Base-by-base conservation (phyloP, 2,113 vertebrate species). In the Halcyon malimbica region DNA sequence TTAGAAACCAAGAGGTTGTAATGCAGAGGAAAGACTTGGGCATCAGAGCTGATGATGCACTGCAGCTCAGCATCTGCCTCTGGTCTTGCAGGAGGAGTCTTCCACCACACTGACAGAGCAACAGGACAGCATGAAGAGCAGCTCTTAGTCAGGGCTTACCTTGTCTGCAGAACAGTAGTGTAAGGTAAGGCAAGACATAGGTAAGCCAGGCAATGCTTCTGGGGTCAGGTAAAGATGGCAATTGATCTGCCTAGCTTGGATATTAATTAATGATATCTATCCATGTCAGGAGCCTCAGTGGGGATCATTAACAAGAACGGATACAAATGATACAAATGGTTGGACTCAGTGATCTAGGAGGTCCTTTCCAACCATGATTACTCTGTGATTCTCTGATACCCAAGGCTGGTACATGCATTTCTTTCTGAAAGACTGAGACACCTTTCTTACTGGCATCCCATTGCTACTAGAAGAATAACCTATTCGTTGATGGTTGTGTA, bases 271-370 rank as follows among this genome's bases (percentile, higher is more conserved):
- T 11, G 10, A n/a, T 33, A 50, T 18, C 35, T 13, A 6, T 29
- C 23, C 48, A 3, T 12, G 13, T 5, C 4, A 4, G 53, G 53
- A 76, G 10, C 24, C 18, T 71, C 0, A 0, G 7, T 20, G 31
- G 71, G 29, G 19, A 62, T 29, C 54, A 44, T 48, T 56, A 41
- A 60, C 25, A 24, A 35, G 35, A 57, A 74, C 16, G 28, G 29
- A 48, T 21, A 17, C 5, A 57, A 87, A 56, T 13, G 21, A 63
- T 42, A 42, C 15, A 42, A 42, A 42, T 42, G 42, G 42, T 42
- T 42, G 42, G 42, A 42, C 42, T 42, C 15, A 15, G 42, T 42
- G 42, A 42, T 42, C 42, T 42, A 42, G 42, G 42, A 42, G 42
- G 42, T 42, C 42, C 42, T 42, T 42, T 42, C 15, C 42, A 42